A percentile compares a stretch with the other conserved stretches of the same genome.
Conservation (phyloP, 2,113 vertebrate genomes). For the Zosterops lateralis region DNA sequence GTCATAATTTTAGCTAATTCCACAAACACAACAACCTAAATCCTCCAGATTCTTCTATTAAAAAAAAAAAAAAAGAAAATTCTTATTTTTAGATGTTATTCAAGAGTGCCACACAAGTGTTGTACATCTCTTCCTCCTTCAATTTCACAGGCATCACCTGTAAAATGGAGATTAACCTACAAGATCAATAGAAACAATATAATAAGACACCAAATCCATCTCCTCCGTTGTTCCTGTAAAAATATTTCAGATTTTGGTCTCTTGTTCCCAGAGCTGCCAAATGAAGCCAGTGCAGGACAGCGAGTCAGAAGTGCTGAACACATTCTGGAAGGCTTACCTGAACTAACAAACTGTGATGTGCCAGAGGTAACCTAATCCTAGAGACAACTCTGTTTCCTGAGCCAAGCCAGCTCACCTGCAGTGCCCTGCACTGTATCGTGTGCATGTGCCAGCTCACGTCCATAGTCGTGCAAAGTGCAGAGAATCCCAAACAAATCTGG, state of each 20-base stretch:
- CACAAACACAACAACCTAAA: neutral
- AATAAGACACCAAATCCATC: neutral
- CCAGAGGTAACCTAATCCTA: neutral
- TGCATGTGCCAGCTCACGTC: neutral
- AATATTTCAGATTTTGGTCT: neutral
- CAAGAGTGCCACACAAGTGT: neutral
- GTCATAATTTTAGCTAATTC: neutral
- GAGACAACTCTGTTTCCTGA: neutral
- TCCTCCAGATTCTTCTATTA: neutral
- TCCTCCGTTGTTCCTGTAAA: neutral
- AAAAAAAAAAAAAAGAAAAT: neutral
- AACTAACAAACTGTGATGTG: neutral
- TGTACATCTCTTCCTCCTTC: neutral
- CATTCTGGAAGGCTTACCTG: neutral
- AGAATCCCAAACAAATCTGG: neutral
- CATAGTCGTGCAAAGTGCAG: neutral
- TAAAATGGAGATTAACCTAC: neutral
- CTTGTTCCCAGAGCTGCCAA: neutral
- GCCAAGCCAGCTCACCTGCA: neutral
- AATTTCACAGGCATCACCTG: neutral
- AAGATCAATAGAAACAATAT: neutral
- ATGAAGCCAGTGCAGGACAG: neutral
- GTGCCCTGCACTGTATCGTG: rapidly evolving
- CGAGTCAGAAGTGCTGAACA: neutral
- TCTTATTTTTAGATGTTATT: neutral